Conservation (phyloP, 1,140 invertebrate species). For the Helicoverpa zea region DNA sequence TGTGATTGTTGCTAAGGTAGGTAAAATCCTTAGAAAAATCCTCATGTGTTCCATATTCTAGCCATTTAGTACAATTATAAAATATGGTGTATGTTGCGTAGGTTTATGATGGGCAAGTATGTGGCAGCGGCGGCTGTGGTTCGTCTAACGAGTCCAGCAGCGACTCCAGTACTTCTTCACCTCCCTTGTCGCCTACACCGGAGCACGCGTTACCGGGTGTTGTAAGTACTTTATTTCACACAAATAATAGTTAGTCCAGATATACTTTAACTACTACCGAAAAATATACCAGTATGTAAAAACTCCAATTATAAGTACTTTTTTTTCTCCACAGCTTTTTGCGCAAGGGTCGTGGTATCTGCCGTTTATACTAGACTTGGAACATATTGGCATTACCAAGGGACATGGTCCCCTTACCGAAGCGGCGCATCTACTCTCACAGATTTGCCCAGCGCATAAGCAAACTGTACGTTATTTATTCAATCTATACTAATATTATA, state of each 20-base stretch:
- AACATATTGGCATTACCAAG: constrained; percentile 94
- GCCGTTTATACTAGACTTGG: constrained; percentile 96
- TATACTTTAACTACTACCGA: too few species aligned
- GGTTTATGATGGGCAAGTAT: constrained; percentile 82
- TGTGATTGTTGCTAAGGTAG: constrained; percentile 94
- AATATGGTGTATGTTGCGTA: constrained; percentile 32
- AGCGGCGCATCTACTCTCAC: constrained; percentile 94
- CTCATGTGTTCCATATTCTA: too few species aligned
- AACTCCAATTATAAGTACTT: constrained; percentile 10
- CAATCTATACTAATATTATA: too few species aligned
- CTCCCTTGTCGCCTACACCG: constrained; percentile 93
- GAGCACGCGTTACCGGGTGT: constrained; percentile 97
- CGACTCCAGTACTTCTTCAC: constrained; percentile 96
- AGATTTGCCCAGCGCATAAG: constrained; percentile 95
- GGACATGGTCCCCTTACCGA: constrained; percentile 94
- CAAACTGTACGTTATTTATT: constrained; percentile 74
- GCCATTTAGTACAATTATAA: too few species aligned
- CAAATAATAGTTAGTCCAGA: too few species aligned
- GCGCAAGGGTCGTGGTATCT: constrained; percentile 94
- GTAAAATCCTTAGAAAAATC: not conserved
- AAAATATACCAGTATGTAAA: not conserved
- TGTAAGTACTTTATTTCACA: constrained; percentile 87
- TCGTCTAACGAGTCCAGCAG: constrained; percentile 91
- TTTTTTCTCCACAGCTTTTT: constrained; percentile 78
- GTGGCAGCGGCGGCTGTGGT: constrained; percentile 80